These are phyloP conservation scores for Gambusia holbrooki DNA, from an alignment of 2,113 vertebrate species.

Conservation along the genomic window DNA sequence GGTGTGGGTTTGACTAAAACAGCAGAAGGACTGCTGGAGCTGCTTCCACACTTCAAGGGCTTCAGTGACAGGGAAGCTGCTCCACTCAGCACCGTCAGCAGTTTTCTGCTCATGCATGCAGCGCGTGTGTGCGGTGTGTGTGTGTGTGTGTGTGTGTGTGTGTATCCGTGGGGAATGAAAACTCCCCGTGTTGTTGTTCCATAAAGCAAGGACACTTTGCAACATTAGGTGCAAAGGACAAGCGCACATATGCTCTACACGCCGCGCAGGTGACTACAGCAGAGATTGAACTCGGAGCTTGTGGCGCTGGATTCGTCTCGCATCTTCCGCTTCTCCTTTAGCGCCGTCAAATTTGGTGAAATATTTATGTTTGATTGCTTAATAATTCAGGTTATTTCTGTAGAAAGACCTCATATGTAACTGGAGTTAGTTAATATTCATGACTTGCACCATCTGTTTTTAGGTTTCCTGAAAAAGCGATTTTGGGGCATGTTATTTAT, in stretches of 20 bases:
- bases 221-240: constrained; percentile 63
- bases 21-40: constrained; percentile 64
- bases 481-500: not conserved
- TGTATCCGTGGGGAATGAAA: constrained; percentile 69
- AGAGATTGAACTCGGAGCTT: not conserved
- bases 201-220: constrained; percentile 71
- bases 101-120: constrained; percentile 35
- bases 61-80: constrained; percentile 69
- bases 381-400: not conserved
- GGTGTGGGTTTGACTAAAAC: constrained; percentile 61
- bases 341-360: not conserved
- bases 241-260: constrained; percentile 36
- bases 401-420: not conserved
- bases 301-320: constrained; percentile 8
- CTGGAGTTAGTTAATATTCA: not conserved
- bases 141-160: constrained; percentile 47
- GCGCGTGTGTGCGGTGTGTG: constrained; percentile 38
- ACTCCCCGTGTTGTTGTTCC: constrained; percentile 64
- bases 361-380: not conserved
- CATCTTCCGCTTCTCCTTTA: constrained; percentile 21
- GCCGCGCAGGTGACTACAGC: not conserved
- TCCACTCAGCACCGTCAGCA: constrained; percentile 72
- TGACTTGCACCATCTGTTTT: not conserved
- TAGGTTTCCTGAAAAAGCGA: not conserved
- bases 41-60: constrained; percentile 77